Percentiles rank a stretch among this genome's conserved stretches.
Conservation (phyloP, 2,113 vertebrate species). For the Girardinichthys multiradiatus region DNA sequence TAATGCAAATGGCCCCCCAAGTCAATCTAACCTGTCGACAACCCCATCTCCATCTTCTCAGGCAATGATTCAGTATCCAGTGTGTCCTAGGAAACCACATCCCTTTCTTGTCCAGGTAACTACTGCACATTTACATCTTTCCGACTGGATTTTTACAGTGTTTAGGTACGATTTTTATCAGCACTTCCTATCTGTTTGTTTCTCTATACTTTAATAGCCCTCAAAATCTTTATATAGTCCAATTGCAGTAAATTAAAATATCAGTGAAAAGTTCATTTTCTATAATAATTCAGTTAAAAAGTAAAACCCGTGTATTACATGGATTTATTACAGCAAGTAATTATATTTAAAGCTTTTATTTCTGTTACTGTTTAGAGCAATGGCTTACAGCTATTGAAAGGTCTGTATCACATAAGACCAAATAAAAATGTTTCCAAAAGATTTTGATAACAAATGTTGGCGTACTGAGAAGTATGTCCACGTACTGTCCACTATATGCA, state of each 20-base stretch:
- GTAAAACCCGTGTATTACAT: not conserved
- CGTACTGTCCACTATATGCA: no score
- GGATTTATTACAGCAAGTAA: not conserved
- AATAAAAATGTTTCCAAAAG: no score
- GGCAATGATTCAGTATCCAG: constrained; percentile 84
- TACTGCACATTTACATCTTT: not conserved
- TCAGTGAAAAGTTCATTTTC: no score
- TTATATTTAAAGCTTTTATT: not conserved
- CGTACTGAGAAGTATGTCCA: not conserved
- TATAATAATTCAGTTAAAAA: not conserved
- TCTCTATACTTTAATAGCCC: not conserved
- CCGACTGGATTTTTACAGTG: not conserved
- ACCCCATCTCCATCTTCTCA: constrained; percentile 80
- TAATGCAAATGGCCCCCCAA: constrained; percentile 75
- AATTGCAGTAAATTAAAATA: no score
- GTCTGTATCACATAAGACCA: no score
- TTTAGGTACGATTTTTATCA: not conserved
- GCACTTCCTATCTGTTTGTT: no score
- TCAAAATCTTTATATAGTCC: not conserved
- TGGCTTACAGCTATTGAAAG: no score
- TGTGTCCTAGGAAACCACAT: constrained; percentile 79
- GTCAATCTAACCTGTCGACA: constrained; percentile 81
- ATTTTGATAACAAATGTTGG: no score
- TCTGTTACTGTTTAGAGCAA: not conserved
- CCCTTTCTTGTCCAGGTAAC: constrained; percentile 78